Evolutionary conservation across 1,140 invertebrate species (phyloP), one percentile per base, ranked within the genome.

Genomic region (Cydia amplana): DNA sequence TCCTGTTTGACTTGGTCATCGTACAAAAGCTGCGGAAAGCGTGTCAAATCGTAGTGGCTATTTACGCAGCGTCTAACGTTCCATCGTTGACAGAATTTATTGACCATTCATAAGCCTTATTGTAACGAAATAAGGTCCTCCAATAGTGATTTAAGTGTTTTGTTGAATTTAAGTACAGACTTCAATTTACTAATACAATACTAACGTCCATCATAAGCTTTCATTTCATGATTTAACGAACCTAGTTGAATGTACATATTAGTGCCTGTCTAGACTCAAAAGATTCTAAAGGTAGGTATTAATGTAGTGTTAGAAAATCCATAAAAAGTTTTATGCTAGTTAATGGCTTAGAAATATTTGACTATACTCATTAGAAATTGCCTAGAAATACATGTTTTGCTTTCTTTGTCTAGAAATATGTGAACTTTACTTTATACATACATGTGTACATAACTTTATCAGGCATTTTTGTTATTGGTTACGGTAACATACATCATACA

Each of bases 1-100:
- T 18, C 55, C 55, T 60, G 55, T 60, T 60, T 60, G 20, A 60
- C 55, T 60, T 60, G 55, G 55, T n/a, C 55, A 23, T 60, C 55
- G 20, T 23, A 60, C 55, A 60, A 60, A 60, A 23, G 55, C 55
- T 9, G 10, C 55, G 10, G 55, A 60, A 60, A 60, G 55, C 55
- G 55, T 60, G 55, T 60, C 55, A 23, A 60, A 60, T 60, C 55
- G 55, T 23, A 9, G 18, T 23, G 18, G 55, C 20, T 60, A 20
- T 60, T 60, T 23, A 23, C 10, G 55, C 10, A 23, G 16, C 51
- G 51, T 18, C 55, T 51, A 18, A 18, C 49, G n/a, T 51, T n/a
- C n/a, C 4, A 51, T n/a, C 49, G n/a, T 18, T 51, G 49, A 51
- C 49, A 51, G 0, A 51, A n/a, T 18, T 18, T 1, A n/a, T 7